These are phyloP conservation scores for Coleophora deauratella DNA, from an alignment of 2,888 invertebrate genomes.

Conservation along the genomic window DNA sequence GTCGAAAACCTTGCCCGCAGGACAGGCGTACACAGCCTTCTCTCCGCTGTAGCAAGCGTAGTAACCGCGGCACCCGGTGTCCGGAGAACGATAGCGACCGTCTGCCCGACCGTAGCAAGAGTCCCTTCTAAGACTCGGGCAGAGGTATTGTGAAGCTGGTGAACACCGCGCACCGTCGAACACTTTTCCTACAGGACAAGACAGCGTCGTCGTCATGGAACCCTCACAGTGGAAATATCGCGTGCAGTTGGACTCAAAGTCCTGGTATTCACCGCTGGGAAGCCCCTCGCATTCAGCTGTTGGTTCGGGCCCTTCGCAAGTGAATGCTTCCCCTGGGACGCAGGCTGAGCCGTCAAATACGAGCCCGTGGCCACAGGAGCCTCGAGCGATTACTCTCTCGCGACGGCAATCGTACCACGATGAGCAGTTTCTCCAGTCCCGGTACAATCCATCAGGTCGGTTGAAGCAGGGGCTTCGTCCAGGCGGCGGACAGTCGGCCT, in stretches of 20 bases:
- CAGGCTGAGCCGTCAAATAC: constrained; percentile 69
- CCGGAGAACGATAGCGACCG: constrained; percentile 67
- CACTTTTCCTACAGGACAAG: constrained; percentile 49
- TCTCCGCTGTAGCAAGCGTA: constrained; percentile 72
- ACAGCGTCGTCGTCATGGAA: constrained; percentile 45
- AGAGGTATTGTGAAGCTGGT: constrained; percentile 41
- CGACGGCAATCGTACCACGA: constrained; percentile 67
- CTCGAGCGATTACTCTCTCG: constrained; percentile 55
- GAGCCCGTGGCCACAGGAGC: constrained; percentile 56
- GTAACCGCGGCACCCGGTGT: constrained; percentile 74
- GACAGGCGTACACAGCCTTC: constrained; percentile 74
- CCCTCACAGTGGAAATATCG: constrained; percentile 67
- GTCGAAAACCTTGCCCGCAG: constrained; percentile 66
- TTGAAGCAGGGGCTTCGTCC: constrained; percentile 62
- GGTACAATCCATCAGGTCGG: constrained; percentile 54
- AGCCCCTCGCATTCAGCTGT: constrained; percentile 57
- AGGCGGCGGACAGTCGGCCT: constrained; percentile 58
- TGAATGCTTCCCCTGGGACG: constrained; percentile 43
- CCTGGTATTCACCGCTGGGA: constrained; percentile 71
- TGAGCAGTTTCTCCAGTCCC: constrained; percentile 61
- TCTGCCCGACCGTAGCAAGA: constrained; percentile 68
- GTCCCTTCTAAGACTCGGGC: constrained; percentile 63
- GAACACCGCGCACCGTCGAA: constrained; percentile 65
- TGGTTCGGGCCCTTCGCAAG: constrained; percentile 60
- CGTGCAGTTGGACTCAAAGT: constrained; percentile 66